Evolutionary conservation across 2,797 vertebrate genomes (phyloP), one percentile per base, ranked within the genome.

Genomic region (Cryptoblepharus egeriae): DNA sequence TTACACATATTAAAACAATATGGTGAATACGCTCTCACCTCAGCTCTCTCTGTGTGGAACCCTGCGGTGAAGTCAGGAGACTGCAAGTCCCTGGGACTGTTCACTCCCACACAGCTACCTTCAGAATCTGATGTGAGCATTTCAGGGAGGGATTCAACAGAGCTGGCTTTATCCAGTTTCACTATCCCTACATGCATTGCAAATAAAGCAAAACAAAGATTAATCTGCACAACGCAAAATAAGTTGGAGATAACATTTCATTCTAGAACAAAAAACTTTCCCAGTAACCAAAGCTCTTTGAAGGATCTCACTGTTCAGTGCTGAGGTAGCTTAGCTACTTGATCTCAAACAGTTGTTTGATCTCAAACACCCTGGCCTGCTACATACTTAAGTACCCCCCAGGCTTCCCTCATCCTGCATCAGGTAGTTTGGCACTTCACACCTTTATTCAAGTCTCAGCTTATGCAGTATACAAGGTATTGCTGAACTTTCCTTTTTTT

Each of bases 41-140:
- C 97, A 30, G 87, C 63, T 90, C 92, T 96, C 85, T 97, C 97
- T 22, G 95, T 94, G 79, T 91, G 87, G 88, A 94, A 93, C 71
- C 89, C 93, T 92, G 92, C 82, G 9, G 82, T 94, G 89, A 97
- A 97, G 88, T 98, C 92, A 0, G 98, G 99, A 0, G 98, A 99
- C 88, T 97, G 97, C 64, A 97, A 88, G 79, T 99, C 98, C 94
- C 98, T 94, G 84, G 98, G 99, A 87, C 98, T 99, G 80, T 96
- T 92, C 79, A 96, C 94, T 77, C 96, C 99, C 83, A 95, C 96
- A 1, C 94, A 98, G 95, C 98, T 99, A 85, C 98, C 96, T 95
- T 99, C 98, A 1, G 99, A 99, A 92, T 99, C 99, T 5, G 99
- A 99, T 0, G 97, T 98, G 90, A 98, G 87, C 63, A 98, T 93